Base-by-base conservation (phyloP, 2,797 vertebrate species). In the Channallabes apus region DNA sequence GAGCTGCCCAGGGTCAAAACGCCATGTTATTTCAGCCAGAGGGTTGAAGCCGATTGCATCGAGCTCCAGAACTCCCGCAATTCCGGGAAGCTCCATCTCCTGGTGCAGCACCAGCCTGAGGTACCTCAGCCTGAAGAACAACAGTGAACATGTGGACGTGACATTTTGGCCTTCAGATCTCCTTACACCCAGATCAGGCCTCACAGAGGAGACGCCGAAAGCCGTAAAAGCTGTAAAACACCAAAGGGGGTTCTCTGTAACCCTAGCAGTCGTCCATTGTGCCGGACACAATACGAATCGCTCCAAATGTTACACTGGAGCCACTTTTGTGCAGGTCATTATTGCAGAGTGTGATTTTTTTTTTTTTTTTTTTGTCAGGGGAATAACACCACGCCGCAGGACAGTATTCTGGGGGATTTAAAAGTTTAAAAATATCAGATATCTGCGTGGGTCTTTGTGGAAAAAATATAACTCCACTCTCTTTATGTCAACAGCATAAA, bases 111-210 rank as follows among this genome's bases (percentile, higher is more conserved):
- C 22, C 90, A n/a, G 81, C 67, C 20, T 35, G n/a, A 32, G 29
- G 91, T 88, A 86, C 81, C 84, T 58, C 35, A 77, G 86, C 90
- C 91, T 86, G 29, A 80, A 90, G 87, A 89, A 89, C 91, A 88
- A 82, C 88, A 88, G 90, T 73, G 85, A 90, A 90, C 90, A 89
- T 90, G 88, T 86, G 88, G 90, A 90, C 89, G 88, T 82, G 84
- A 92, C 92, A 92, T 93, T 91, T 92, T 88, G 90, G 89, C 90
- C 85, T 77, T 65, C 84, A 76, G 93, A 94, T 94, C 94, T 87
- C 88, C 93, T 94, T 95, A 93, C 94, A 92, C 89, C 88, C 87
- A 86, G 81, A 86, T 88, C 87, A 86, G 87, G 87, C 88, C 86
- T 91, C 84, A 89, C 17, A 61, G 35, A 78, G 89, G 90, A 88